Evolutionary conservation across 2,888 invertebrate genomes (phyloP).

Genomic region (Neuroscelio doddi): DNA sequence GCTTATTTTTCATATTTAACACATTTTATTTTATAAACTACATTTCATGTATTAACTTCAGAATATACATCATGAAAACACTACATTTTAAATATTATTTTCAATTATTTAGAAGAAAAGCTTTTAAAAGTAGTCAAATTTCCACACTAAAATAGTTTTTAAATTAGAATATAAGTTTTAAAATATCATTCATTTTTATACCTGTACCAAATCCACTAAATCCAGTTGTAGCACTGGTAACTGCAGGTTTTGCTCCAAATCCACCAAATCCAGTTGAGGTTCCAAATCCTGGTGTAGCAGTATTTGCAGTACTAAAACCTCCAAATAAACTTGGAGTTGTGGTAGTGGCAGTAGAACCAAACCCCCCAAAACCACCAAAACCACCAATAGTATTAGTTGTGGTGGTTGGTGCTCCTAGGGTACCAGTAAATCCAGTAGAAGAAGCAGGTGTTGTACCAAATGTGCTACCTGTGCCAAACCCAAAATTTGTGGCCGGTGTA

Average conservation of each 20-base stretch:
- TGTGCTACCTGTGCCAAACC: constrained; percentile 72
- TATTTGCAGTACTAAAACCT: constrained; percentile 72
- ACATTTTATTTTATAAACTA: too few species aligned
- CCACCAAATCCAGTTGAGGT: constrained; percentile 73
- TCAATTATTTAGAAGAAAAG: too few species aligned
- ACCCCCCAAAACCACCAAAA: constrained; percentile 66
- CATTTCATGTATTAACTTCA: too few species aligned
- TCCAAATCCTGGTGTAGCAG: constrained; percentile 68
- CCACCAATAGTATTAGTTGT: constrained; percentile 53
- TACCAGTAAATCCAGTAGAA: constrained; percentile 56
- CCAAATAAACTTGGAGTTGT: constrained; percentile 72
- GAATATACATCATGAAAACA: too few species aligned
- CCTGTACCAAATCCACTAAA: constrained; percentile 71
- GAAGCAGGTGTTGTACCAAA: constrained; percentile 64
- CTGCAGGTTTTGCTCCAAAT: constrained; percentile 73
- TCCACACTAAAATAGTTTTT: too few species aligned
- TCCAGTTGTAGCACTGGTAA: constrained; percentile 69
- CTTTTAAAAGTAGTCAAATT: too few species aligned
- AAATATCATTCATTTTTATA: constrained; percentile 20
- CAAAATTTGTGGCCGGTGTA: constrained; percentile 63
- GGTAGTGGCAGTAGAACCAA: constrained; percentile 61
- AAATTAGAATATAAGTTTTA: too few species aligned
- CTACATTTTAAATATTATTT: too few species aligned
- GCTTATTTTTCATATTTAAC: too few species aligned
- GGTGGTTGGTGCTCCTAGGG: constrained; percentile 58